These are phyloP conservation scores for Papilio glaucus DNA, from an alignment of 1,140 invertebrate genomes.

Conservation along the genomic window DNA sequence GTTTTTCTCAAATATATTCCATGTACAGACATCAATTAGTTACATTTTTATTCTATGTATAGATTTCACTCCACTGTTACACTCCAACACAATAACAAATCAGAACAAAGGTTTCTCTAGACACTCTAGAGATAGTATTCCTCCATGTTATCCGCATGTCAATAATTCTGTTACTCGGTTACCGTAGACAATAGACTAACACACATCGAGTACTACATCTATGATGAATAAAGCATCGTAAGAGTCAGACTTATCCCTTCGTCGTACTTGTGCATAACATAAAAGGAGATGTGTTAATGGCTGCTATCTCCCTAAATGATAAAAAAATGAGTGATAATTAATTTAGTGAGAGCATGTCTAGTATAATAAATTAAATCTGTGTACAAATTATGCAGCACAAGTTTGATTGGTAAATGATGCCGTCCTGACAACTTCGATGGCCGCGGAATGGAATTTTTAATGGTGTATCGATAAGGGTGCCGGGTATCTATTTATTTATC, in stretches of 20 bases:
- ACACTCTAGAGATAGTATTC: not conserved
- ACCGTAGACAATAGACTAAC: not conserved
- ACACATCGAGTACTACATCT: not conserved
- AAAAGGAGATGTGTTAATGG: too few species aligned
- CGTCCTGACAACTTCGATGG: conserved; percentile 60
- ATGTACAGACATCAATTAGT: too few species aligned
- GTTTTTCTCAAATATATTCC: too few species aligned
- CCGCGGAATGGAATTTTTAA: conserved; percentile 62
- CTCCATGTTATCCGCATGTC: not conserved
- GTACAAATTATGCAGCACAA: conserved; percentile 47
- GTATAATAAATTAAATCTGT: conserved; percentile 44
- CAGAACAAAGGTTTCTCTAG: not conserved
- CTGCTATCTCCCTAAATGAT: too few species aligned
- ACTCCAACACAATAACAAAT: too few species aligned
- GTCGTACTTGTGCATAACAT: too few species aligned
- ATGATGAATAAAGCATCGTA: not conserved
- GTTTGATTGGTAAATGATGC: conserved; percentile 64
- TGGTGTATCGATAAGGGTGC: conserved; percentile 52
- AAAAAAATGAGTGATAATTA: not conserved
- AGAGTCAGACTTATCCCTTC: not conserved
- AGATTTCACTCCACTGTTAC: too few species aligned
- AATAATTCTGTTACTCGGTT: not conserved
- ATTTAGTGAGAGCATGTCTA: conserved; percentile 15
- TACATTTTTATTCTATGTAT: too few species aligned
- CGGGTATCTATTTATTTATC: conserved; percentile 51